Evolutionary conservation across 2,888 invertebrate species (phyloP).

Genomic region (Diarsia dahlii): DNA sequence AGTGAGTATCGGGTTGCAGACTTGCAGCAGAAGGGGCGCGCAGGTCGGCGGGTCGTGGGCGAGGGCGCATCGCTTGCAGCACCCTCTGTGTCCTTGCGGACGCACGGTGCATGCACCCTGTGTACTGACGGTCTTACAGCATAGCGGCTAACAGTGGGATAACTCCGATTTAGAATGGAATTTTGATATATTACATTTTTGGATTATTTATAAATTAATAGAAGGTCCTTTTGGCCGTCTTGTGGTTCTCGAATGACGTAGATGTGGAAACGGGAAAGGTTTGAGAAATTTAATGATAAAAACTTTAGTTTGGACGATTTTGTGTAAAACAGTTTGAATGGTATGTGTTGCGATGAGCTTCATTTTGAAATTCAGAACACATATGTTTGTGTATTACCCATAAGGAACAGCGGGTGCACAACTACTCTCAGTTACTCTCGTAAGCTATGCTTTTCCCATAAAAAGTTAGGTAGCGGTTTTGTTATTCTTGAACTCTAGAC

Average conservation of each 20-base stretch:
- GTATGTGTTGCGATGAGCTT: too few relatives aligned
- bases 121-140: constrained; percentile 33
- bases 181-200: background rate
- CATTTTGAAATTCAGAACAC: too few relatives aligned
- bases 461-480: background rate
- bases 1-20: constrained; percentile 49
- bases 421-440: background rate
- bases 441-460: background rate
- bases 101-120: constrained; percentile 85
- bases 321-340: background rate
- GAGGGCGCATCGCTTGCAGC: constrained; percentile 76
- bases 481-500: too few relatives aligned
- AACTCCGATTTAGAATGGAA: constrained; percentile 19
- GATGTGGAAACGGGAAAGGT: background rate
- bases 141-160: constrained; percentile 37
- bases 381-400: background rate
- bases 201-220: background rate
- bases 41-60: constrained; percentile 66
- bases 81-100: constrained; percentile 80
- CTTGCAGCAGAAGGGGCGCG: constrained; percentile 58
- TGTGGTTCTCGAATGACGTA: background rate
- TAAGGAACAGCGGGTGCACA: background rate
- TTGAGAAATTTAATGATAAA: background rate
- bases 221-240: background rate
- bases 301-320: background rate